Base-by-base conservation (phyloP, 2,797 vertebrate species). In the Enteromius mattozi region DNA sequence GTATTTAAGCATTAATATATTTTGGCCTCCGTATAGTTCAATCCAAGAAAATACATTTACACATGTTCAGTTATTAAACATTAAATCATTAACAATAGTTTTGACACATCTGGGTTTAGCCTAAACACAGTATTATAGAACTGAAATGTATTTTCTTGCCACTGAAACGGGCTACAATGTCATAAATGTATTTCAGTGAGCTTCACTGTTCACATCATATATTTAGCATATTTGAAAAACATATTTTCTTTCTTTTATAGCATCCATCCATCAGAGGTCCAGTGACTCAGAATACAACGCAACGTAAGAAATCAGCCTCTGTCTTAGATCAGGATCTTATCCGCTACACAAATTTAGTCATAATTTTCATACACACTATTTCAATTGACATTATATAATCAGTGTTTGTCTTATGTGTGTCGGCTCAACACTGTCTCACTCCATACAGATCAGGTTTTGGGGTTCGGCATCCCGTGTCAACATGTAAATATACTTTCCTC, bases 261-360 rank as follows among this genome's bases (percentile, higher is more conserved):
- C 47, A 61, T 78, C 82, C 74, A 84, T 84, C 37, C 37, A 4
- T 24, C 82, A 84, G 27, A 84, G 82, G 27, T 8, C 82, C 37
- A 84, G 63, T 33, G 82, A 84, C 51, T 78, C 82, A 37, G 75
- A 82, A 35, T 74, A 80, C 61, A 68, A 72, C 37, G 13, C n/a
- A 70, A 1, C 19, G 77, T 79, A 79, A 79, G 59, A 49, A 63
- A 33, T 47, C 45, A 49, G 8, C 27, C n/a, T 45, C 37, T 2
- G 2, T 19, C 4, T 74, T 49, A 21, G 13, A 45, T 45, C 42
- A 13, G 42, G 24, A 49, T 49, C 16, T 21, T 21, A 4, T n/a
- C 9, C 12, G 27, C 47, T 7, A n/a, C 30, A 35, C 27, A 6
- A 21, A 51, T 33, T 54, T 27, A 54, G 6, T 56, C 30, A 75